Conservation (phyloP, 2,797 vertebrate species). For the Chromis chromis region DNA sequence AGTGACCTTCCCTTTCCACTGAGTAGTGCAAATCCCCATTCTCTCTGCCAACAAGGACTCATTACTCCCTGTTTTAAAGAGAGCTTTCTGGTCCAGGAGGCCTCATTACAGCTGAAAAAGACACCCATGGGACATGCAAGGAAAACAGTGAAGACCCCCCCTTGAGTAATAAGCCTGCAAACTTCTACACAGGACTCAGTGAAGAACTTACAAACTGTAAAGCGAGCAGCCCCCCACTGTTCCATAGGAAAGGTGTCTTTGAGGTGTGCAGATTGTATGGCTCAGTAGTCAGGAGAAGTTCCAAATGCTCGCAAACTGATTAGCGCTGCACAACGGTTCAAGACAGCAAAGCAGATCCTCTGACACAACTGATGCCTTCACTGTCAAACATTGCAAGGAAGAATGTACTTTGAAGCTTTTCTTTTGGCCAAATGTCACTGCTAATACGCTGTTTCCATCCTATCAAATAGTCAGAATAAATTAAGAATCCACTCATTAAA, state of each 20-base stretch:
- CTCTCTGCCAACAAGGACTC: slow-evolving; percentile 85
- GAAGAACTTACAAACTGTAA: slow-evolving; percentile 81
- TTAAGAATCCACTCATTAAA: slow-evolving; percentile 57
- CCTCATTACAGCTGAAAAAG: slow-evolving; percentile 89
- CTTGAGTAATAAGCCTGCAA: slow-evolving; percentile 84
- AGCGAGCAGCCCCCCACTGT: slow-evolving; percentile 79
- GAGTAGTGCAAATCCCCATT: slow-evolving; percentile 83
- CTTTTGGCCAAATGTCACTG: slow-evolving; percentile 71
- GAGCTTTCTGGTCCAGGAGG: slow-evolving; percentile 86
- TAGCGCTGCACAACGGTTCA: slow-evolving; percentile 76
- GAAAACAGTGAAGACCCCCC: slow-evolving; percentile 85
- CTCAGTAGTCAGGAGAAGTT: slow-evolving; percentile 77
- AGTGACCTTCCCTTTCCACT: slow-evolving; percentile 83
- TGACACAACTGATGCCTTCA: slow-evolving; percentile 75
- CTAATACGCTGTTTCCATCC: slow-evolving; percentile 57
- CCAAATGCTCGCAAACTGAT: slow-evolving; percentile 77
- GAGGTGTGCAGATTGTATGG: slow-evolving; percentile 83
- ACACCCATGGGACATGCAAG: slow-evolving; percentile 85
- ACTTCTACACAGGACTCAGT: slow-evolving; percentile 82
- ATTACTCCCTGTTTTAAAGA: slow-evolving; percentile 86
- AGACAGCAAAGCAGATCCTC: slow-evolving; percentile 70
- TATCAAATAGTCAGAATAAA: slow-evolving; percentile 57
- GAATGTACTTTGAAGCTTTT: slow-evolving; percentile 67
- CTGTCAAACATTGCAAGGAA: slow-evolving; percentile 71
- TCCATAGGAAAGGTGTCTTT: slow-evolving; percentile 87